Conservation (phyloP, 2,113 vertebrate species). For the Neolamprologus variostigma region DNA sequence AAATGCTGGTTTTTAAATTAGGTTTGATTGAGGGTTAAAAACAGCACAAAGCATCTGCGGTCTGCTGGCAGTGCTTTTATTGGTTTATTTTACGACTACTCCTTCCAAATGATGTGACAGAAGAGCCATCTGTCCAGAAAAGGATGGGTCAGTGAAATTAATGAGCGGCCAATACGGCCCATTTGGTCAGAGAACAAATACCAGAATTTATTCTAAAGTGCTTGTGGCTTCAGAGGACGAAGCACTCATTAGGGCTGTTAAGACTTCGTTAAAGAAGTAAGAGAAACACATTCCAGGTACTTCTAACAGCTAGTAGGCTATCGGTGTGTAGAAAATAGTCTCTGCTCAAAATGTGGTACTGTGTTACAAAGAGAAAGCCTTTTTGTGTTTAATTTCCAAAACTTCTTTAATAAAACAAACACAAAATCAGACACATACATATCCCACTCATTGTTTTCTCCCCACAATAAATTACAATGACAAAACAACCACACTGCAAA, state of each 20-base stretch:
- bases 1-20: background rate
- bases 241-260: background rate
- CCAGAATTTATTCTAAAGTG: background rate
- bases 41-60: background rate
- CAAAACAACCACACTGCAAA: background rate
- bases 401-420: background rate
- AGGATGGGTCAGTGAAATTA: background rate
- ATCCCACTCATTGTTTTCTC: background rate
- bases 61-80: background rate
- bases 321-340: background rate
- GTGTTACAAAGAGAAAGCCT: background rate
- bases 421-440: background rate
- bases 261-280: background rate
- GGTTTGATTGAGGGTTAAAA: background rate
- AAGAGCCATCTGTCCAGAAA: constrained; percentile 28
- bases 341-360: background rate
- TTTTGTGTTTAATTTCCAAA: background rate
- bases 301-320: background rate
- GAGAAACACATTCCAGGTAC: background rate
- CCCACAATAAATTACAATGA: background rate
- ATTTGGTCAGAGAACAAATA: background rate
- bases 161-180: background rate
- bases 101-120: constrained; percentile 1
- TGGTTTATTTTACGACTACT: background rate
- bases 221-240: background rate